Percentiles rank a stretch among this genome's conserved stretches.
These are phyloP conservation scores for Gasterosteus aculeatus DNA, from an alignment of 2,113 vertebrate species.

Conservation along the genomic window DNA sequence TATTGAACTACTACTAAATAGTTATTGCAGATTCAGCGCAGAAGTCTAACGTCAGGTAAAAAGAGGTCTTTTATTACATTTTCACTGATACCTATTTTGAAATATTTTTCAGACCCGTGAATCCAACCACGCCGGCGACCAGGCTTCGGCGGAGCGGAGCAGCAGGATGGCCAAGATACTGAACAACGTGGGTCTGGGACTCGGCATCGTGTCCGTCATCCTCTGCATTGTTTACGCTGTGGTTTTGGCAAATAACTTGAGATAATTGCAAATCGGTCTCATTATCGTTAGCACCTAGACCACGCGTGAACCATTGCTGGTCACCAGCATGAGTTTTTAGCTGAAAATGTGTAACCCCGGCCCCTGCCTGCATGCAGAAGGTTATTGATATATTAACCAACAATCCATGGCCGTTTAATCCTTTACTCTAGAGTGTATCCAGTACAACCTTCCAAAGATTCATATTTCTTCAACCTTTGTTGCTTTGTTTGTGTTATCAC, in stretches of 20 bases:
- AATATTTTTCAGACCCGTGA: constrained; percentile 53
- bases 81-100: not conserved
- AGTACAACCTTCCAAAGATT: not conserved
- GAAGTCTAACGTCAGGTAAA: not conserved
- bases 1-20: not conserved
- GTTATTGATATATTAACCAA: not conserved
- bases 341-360: not conserved
- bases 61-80: not conserved
- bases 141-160: constrained; percentile 37
- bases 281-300: not conserved
- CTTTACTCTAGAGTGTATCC: not conserved
- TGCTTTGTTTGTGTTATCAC: constrained; percentile 5
- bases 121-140: constrained; percentile 53
- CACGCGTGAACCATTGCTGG: constrained; percentile 5
- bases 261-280: not conserved
- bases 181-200: constrained; percentile 65
- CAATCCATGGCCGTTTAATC: not conserved
- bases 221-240: fast-evolving
- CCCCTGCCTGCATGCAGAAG: not conserved
- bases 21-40: not conserved
- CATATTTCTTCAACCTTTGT: not conserved
- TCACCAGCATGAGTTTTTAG: not conserved
- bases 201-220: not conserved
- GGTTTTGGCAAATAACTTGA: fast-evolving
- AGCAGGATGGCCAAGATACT: constrained; percentile 61